These are phyloP conservation scores for Aporophyla lueneburgensis DNA, from an alignment of 2,888 invertebrate genomes.

Conservation along the genomic window DNA sequence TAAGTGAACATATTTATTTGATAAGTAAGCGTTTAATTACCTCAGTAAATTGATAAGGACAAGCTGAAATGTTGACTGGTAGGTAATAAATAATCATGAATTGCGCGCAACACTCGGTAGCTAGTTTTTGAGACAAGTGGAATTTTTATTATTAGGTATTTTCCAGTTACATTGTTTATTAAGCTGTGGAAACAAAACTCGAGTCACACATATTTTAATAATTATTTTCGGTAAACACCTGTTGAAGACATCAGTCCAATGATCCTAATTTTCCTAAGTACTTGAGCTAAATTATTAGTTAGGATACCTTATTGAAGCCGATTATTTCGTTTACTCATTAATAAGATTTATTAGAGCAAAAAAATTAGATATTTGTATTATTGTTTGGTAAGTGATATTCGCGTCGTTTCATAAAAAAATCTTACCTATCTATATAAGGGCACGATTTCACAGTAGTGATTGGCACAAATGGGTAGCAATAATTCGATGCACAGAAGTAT, in stretches of 20 bases:
- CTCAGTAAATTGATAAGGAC: slow-evolving; percentile 72
- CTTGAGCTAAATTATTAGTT: background rate
- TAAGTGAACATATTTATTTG: slow-evolving; percentile 67
- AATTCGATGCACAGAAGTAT: slow-evolving; percentile 11
- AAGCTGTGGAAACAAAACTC: slow-evolving; percentile 3
- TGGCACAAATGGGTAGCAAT: background rate
- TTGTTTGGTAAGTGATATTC: background rate
- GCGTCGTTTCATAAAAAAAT: slow-evolving; percentile 2
- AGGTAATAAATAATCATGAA: slow-evolving; percentile 35
- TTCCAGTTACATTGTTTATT: slow-evolving; percentile 7
- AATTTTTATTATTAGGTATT: slow-evolving; percentile 25
- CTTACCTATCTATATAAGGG: background rate
- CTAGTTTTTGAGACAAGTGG: slow-evolving; percentile 32
- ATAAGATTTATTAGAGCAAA: background rate
- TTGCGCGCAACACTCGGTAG: slow-evolving; percentile 38
- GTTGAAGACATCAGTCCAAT: slow-evolving; percentile 28
- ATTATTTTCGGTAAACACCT: slow-evolving; percentile 27
- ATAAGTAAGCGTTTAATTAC: slow-evolving; percentile 74
- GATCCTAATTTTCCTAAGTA: background rate
- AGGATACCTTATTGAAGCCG: background rate
- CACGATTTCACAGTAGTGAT: slow-evolving; percentile 9
- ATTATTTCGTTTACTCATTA: slow-evolving; percentile 4
- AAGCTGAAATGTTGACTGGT: slow-evolving; percentile 44
- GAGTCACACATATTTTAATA: slow-evolving; percentile 6
- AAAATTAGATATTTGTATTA: background rate